Base-by-base conservation (phyloP, 2,113 vertebrate species). In the Salvelinus sp. region DNA sequence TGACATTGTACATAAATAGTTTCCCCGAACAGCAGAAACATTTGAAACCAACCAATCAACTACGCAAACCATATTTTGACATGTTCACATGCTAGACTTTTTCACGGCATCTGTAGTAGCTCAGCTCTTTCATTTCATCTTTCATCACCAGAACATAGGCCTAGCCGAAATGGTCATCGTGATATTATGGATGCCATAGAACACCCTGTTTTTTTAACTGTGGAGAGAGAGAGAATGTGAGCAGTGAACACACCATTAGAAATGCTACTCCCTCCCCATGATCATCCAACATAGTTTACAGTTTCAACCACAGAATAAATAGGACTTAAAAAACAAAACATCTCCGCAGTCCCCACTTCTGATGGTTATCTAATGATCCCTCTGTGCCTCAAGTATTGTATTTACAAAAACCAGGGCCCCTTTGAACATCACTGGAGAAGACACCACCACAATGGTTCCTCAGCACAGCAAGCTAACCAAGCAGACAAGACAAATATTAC, bases 301-400 rank as follows among this genome's bases (percentile, higher is more conserved):
- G 79, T 86, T 86, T 89, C 88, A 87, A 87, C 86, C 90, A 79
- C 87, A 75, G 76, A 80, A 79, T 79, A 75, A 82, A 83, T 77
- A 80, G 79, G 78, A 84, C 71, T 78, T 81, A 72, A 86, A 89
- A 86, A 88, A 84, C 76, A 74, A 83, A 86, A 91, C 84, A 90
- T 87, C 80, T 89, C 73, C 57, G 14, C 80, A 81, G 75, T 82
- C 85, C 73, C 87, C 84, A 91, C 88, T 88, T 91, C 88, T 85
- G 82, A 89, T 82, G 84, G 70, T 65, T 25, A 54, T 66, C 63
- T 78, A 78, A 84, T 79, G 73, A 88, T 77, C 76, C 70, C 57
- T 81, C 63, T 77, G 72, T 76, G 74, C 74, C 77, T 64, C 57
- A 78, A 88, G 77, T 77, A 85, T 75, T 89, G 70, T 76, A 84